phyloP scores from a whole-genome alignment of 2,113 vertebrate genomes.

The Lontra canadensis region DNA sequence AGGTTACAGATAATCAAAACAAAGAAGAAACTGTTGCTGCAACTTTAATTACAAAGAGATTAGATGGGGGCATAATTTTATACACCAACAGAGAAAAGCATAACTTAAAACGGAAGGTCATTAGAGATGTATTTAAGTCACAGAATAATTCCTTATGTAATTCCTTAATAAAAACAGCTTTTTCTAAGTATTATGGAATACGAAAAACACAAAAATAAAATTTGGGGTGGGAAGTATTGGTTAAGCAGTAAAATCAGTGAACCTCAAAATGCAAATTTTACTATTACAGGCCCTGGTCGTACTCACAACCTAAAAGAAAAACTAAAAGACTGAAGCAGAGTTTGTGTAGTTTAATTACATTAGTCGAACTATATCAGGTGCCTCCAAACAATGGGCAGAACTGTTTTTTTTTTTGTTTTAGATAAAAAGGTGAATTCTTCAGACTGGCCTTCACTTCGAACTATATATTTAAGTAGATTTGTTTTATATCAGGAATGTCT shows the following conservation, averaged over 20 bases:
- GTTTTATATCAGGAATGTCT: background rate
- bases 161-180: background rate
- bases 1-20: constrained; percentile 19
- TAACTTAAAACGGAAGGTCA: background rate
- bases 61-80: background rate
- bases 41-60: constrained; percentile 23
- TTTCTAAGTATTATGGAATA: background rate
- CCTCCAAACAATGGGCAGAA: background rate
- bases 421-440: constrained; percentile 1
- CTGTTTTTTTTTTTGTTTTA: constrained; percentile 21
- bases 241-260: background rate
- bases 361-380: background rate
- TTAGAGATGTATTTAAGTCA: constrained; percentile 14
- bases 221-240: background rate
- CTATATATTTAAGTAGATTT: background rate
- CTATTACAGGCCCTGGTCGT: background rate
- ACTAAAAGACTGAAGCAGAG: background rate
- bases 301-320: background rate
- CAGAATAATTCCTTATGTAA: background rate
- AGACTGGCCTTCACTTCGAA: background rate
- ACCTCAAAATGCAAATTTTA: constrained; percentile 30
- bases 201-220: background rate
- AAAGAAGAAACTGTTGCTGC: background rate
- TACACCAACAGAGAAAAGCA: background rate
- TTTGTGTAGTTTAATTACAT: background rate